A percentile compares a stretch with the other conserved stretches of the same genome.
Conservation (phyloP, 2,113 vertebrate species). For the Muntiacus muntjak region DNA sequence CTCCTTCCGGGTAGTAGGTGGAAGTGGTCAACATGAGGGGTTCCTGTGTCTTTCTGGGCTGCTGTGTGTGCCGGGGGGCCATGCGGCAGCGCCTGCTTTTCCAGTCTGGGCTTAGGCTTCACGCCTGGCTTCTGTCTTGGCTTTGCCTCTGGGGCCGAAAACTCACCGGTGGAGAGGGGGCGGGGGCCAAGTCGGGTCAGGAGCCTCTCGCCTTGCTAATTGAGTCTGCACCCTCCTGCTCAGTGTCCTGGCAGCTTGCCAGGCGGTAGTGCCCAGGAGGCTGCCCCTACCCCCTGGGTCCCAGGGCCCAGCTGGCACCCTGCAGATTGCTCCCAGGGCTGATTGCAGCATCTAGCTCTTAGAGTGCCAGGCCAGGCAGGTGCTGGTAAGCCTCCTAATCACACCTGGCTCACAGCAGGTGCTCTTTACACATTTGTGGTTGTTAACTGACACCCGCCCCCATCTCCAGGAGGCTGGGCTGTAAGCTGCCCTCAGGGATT, state of each 20-base stretch:
- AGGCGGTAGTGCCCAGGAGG: not conserved
- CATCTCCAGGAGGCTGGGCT: not conserved
- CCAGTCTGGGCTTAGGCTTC: not conserved
- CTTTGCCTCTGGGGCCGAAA: not conserved
- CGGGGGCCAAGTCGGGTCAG: slow-evolving; percentile 31
- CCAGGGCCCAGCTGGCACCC: slow-evolving; percentile 50
- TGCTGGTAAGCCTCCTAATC: not conserved
- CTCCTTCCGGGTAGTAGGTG: fast-evolving
- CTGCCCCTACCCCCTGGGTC: not conserved
- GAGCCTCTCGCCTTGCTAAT: slow-evolving; percentile 65
- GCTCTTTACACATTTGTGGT: not conserved
- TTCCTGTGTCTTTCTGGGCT: not conserved
- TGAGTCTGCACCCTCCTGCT: slow-evolving; percentile 71
- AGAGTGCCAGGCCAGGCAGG: not conserved
- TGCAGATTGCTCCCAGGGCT: not conserved
- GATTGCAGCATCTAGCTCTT: not conserved
- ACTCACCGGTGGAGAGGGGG: not conserved
- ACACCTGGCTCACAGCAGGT: not conserved
- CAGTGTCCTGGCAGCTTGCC: slow-evolving; percentile 55
- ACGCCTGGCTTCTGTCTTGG: not conserved
- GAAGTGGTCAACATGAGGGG: not conserved
- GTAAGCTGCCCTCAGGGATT: not conserved
- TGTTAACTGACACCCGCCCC: not conserved
- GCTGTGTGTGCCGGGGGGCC: not conserved
- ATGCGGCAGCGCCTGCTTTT: not conserved